phyloP scores from a whole-genome alignment of 1,140 invertebrate species.

The Drosophila auraria region DNA sequence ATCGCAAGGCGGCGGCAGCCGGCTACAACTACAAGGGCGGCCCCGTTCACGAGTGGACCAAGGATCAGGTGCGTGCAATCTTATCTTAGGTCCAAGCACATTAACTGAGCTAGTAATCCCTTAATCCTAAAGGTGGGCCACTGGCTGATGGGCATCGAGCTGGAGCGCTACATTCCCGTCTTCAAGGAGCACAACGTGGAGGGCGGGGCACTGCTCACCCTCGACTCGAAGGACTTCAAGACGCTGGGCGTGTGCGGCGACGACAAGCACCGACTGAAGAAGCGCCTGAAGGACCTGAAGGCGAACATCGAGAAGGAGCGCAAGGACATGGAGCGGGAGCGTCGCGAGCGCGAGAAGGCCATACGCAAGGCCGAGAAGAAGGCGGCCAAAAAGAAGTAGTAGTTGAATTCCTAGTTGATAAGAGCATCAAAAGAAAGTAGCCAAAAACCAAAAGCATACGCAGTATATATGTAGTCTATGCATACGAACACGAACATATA shows the following conservation, averaged over 20 bases:
- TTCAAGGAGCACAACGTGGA: constrained; percentile 94
- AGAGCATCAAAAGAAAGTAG: constrained; percentile 66
- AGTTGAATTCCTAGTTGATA: constrained; percentile 83
- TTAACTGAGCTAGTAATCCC: background rate
- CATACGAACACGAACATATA: constrained; percentile 50
- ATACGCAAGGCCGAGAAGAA: constrained; percentile 93
- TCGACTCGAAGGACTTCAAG: constrained; percentile 96
- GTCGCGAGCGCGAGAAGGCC: constrained; percentile 91
- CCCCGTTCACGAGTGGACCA: constrained; percentile 93
- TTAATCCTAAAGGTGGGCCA: constrained; percentile 91
- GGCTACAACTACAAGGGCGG: constrained; percentile 89
- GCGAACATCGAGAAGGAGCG: constrained; percentile 92
- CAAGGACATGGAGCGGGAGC: constrained; percentile 90
- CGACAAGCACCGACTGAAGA: constrained; percentile 93
- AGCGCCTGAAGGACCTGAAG: constrained; percentile 95
- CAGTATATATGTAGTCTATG: constrained; percentile 69
- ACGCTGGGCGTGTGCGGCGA: constrained; percentile 91
- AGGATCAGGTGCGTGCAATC: constrained; percentile 89
- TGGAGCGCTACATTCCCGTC: constrained; percentile 93
- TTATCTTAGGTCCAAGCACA: too few relatives aligned
- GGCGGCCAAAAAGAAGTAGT: constrained; percentile 89
- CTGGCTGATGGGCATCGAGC: constrained; percentile 92
- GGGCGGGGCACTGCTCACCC: constrained; percentile 91
- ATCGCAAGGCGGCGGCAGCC: constrained; percentile 74
- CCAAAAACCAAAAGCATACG: constrained; percentile 79